Conservation (phyloP, 2,888 invertebrate species). For the Ryuthela nishihirai region DNA sequence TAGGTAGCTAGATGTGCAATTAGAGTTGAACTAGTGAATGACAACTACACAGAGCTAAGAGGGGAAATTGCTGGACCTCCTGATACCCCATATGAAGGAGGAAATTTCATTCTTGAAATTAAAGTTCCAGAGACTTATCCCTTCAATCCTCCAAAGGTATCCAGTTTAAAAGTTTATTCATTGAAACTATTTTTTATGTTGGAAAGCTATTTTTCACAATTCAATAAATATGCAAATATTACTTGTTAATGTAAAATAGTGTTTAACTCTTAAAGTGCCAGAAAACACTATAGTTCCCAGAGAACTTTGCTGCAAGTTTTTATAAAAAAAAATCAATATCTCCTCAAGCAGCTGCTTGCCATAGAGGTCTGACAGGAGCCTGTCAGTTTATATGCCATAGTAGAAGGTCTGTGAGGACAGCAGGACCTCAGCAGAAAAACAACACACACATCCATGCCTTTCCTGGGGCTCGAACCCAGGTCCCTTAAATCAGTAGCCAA, state of each 20-base stretch:
- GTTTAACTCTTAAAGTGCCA: too few species aligned
- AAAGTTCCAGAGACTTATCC: conserved; percentile 99
- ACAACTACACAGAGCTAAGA: conserved; percentile 83
- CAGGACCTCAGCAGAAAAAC: too few species aligned
- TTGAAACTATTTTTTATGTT: conserved; percentile 2
- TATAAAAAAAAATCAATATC: too few species aligned
- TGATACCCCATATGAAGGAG: conserved; percentile 97
- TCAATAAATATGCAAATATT: conserved; percentile 2
- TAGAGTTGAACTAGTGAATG: conserved; percentile 76
- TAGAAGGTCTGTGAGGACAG: too few species aligned
- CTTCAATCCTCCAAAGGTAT: conserved; percentile 98
- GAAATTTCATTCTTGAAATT: conserved; percentile 88
- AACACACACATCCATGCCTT: too few species aligned
- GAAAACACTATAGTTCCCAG: too few species aligned
- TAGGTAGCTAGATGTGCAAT: conserved; percentile 54
- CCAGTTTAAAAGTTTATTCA: too few species aligned
- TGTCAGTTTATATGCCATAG: neutral
- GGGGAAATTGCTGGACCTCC: conserved; percentile 98
- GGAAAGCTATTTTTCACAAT: neutral
- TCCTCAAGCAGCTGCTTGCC: too few species aligned
- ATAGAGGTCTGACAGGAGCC: too few species aligned
- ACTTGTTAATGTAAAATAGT: neutral
- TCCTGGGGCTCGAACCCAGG: too few species aligned
- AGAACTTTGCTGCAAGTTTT: too few species aligned
- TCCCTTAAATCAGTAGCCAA: too few species aligned